These are phyloP conservation scores for Cydia splendana DNA, from an alignment of 1,140 invertebrate species.

Conservation along the genomic window DNA sequence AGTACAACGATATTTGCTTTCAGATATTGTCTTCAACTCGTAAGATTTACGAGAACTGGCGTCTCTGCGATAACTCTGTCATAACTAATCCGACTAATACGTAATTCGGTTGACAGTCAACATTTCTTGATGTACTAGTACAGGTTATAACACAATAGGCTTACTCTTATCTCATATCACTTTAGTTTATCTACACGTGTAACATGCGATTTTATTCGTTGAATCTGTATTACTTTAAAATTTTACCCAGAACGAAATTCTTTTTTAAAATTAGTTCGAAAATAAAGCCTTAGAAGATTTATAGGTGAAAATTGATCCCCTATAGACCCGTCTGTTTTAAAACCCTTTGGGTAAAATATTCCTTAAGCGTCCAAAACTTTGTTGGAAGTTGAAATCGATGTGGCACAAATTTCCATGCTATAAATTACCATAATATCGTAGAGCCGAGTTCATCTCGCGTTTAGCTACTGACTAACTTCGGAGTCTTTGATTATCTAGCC, in stretches of 20 bases:
- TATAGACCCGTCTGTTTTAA: constrained; percentile 40
- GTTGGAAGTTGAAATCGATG: constrained; percentile 52
- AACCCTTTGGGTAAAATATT: constrained; percentile 52
- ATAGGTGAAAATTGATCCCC: constrained; percentile 47
- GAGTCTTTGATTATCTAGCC: constrained; percentile 59
- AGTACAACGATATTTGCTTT: constrained; percentile 76
- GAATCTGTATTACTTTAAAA: neutral
- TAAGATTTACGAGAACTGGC: constrained; percentile 73
- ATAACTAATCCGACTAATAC: constrained; percentile 72
- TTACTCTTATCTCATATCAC: constrained; percentile 70
- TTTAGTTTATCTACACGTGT: constrained; percentile 48
- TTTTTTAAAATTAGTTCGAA: neutral
- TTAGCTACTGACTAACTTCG: constrained; percentile 52
- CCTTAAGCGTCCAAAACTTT: constrained; percentile 47
- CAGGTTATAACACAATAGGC: constrained; percentile 65
- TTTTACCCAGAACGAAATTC: neutral
- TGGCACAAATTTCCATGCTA: constrained; percentile 56
- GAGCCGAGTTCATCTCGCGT: constrained; percentile 61
- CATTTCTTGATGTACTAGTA: constrained; percentile 54
- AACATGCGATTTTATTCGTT: neutral
- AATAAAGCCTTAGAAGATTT: constrained; percentile 44
- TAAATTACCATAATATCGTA: constrained; percentile 64
- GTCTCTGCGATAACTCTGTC: constrained; percentile 71
- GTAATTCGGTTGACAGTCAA: constrained; percentile 74
- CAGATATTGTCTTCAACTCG: constrained; percentile 72